Percentiles rank a stretch among this genome's conserved stretches.
Evolutionary conservation across 2,888 invertebrate species (phyloP).

Genomic region (Pedicia rivosa): DNA sequence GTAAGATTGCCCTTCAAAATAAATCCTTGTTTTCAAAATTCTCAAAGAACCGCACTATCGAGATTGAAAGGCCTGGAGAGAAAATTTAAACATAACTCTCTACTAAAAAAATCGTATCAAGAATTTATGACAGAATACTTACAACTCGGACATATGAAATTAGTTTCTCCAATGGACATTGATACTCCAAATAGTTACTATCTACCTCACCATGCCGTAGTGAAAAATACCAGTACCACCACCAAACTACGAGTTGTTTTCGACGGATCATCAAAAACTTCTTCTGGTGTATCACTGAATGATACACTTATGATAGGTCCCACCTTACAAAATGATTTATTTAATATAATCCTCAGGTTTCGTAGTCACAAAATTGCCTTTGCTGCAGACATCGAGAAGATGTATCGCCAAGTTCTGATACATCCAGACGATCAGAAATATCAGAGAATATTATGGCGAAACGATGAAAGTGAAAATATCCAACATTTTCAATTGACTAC

Average conservation of each 20-base stretch:
- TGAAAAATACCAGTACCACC: not conserved
- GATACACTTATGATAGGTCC: conserved; percentile 16
- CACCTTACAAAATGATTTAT: conserved; percentile 15
- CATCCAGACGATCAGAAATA: conserved; percentile 12
- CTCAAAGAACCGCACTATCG: no score
- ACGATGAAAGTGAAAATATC: conserved; percentile 7
- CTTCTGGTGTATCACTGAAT: conserved; percentile 14
- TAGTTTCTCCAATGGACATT: not conserved
- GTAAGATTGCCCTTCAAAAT: not conserved
- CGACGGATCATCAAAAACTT: conserved; percentile 4
- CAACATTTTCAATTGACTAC: conserved; percentile 12
- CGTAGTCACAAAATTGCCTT: conserved; percentile 12
- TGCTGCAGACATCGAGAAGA: conserved; percentile 17
- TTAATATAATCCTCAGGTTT: conserved; percentile 11
- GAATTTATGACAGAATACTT: conserved; percentile 13
- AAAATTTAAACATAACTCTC: no score
- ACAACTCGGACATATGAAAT: conserved; percentile 13
- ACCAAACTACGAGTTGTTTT: conserved; percentile 7
- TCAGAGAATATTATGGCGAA: conserved; percentile 16
- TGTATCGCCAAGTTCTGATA: conserved; percentile 18
- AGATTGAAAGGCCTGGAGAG: no score
- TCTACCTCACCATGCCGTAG: conserved; percentile 5
- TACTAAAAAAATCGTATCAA: conserved; percentile 7
- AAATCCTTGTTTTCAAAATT: not conserved
- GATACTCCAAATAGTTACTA: conserved; percentile 2